Evolutionary conservation across 2,797 vertebrate species (phyloP), one percentile per base, ranked within the genome.

Genomic region (Microchirus variegatus): DNA sequence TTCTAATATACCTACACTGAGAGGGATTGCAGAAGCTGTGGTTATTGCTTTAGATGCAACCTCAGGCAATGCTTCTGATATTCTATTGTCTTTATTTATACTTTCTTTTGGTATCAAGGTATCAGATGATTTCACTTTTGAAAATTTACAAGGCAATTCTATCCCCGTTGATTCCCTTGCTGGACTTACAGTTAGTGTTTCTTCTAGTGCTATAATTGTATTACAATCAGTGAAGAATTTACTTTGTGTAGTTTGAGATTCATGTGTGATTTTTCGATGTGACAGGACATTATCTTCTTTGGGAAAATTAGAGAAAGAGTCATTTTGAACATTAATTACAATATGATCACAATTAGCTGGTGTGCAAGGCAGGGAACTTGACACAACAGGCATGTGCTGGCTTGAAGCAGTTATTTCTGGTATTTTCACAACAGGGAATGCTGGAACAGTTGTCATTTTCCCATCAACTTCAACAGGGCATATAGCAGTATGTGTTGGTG

Each of bases 1-100:
- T 47, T 74, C 57, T 67, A 45, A 45, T 53, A 48, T 2, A 49
- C 12, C 9, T 5, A 47, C 51, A 17, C 55, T 49, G 51, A 73
- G 41, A 12, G 15, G 58, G 43, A 40, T 53, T 13, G 50, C 53
- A 60, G 57, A 16, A 53, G 11, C 60, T 56, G 53, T 14, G 8
- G 13, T 10, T 58, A 15, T 11, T 65, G 5, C 10, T 63, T 40
- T 65, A 59, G 51, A 35, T 67, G 9, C 36, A 42, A 53, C 11
- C 5, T 63, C 71, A 61, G 58, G 36, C 2, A 53, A 49, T 54
- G 43, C 46, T 63, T 67, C 70, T 16, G 58, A 63, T 19, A 37
- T 13, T 11, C 87, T 76, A 53, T 89, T 7, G 6, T 12, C 46
- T 66, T 41, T 14, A 46, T 9, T 68, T 41, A 64, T 13, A 60